Base-by-base conservation (phyloP, 1,140 invertebrate genomes). In the Drosophila truncata region DNA sequence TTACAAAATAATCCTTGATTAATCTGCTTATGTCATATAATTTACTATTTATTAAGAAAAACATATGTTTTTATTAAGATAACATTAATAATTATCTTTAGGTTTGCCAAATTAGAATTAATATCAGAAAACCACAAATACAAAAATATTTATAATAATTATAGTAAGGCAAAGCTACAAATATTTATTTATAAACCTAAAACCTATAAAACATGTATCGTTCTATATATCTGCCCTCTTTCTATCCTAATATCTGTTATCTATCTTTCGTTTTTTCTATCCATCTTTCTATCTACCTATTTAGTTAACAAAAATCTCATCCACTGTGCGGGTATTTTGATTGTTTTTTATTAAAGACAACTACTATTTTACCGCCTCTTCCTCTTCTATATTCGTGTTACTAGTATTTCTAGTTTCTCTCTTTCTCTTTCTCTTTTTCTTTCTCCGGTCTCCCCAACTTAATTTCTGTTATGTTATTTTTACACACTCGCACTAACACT, bases 321-420 rank as follows among this genome's bases (percentile, higher is more conserved):
- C 52, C 62, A 77, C 72, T 67, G 72, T 77, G n/a, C 37, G 20
- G 54, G 20, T 50, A 61, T 55, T 50, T 78, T 61, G 16, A 61
- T 61, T 78, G 39, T 78, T 41, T 60, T 66, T 77, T 77, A 71
- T 72, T 71, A 71, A 72, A 72, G 41, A 23, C 47, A 66, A 71
- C 69, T 39, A 49, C 66, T 71, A 39, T 71, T 71, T 46, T 33
- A 47, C 69, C 65, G 18, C 11, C 25, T 39, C 18, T 67, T 60
- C 37, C 52, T 47, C 50, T 62, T 61, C 37, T 70, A 25, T 25
- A 37, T 55, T 37, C 69, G 23, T 37, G 39, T 73, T 71, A 71
- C 52, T 71, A 47, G 70, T 73, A 73, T 73, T 72, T 73, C 67
- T 73, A 50, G 54, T 73, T 76, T 66, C 41, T 72, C 76, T 83